phyloP scores from a whole-genome alignment of 2,888 invertebrate genomes.

The Apamea epomidion region DNA sequence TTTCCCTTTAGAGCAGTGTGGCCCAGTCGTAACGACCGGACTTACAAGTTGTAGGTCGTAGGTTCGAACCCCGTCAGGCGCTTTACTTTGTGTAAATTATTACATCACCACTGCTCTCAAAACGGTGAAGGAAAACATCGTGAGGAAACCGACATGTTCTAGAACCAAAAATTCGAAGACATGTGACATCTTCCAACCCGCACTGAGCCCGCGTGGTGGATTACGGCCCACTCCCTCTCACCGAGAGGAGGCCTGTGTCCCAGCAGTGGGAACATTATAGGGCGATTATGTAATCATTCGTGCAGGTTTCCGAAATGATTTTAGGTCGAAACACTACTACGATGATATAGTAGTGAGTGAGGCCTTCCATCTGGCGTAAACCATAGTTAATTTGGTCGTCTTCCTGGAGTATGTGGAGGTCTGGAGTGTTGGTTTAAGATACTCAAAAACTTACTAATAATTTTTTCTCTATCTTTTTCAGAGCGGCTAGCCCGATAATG shows the following conservation, averaged over 20 bases:
- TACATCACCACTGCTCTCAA: too few relatives aligned
- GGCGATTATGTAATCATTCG: background rate
- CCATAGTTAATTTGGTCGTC: background rate
- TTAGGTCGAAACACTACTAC: background rate
- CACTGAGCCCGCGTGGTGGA: too few relatives aligned
- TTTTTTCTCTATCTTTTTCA: conserved; percentile 67
- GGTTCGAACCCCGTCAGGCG: too few relatives aligned
- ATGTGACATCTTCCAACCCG: too few relatives aligned
- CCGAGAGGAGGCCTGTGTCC: too few relatives aligned
- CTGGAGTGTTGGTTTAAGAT: background rate
- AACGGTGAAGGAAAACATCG: too few relatives aligned
- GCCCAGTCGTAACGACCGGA: too few relatives aligned
- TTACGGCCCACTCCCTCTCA: too few relatives aligned
- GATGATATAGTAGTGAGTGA: background rate
- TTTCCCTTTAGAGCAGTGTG: background rate
- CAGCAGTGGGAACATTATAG: background rate
- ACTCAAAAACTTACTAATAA: background rate
- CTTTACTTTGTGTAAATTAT: too few relatives aligned
- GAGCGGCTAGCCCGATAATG: conserved; percentile 85
- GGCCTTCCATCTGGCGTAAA: background rate
- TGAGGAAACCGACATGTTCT: too few relatives aligned
- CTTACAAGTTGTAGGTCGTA: too few relatives aligned
- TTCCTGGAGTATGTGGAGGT: background rate
- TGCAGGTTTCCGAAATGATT: background rate
- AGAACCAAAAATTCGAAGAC: too few relatives aligned